A percentile compares a stretch with the other conserved stretches of the same genome.
Evolutionary conservation across 2,113 vertebrate genomes (phyloP).

Genomic region (Melanocharis versteri): DNA sequence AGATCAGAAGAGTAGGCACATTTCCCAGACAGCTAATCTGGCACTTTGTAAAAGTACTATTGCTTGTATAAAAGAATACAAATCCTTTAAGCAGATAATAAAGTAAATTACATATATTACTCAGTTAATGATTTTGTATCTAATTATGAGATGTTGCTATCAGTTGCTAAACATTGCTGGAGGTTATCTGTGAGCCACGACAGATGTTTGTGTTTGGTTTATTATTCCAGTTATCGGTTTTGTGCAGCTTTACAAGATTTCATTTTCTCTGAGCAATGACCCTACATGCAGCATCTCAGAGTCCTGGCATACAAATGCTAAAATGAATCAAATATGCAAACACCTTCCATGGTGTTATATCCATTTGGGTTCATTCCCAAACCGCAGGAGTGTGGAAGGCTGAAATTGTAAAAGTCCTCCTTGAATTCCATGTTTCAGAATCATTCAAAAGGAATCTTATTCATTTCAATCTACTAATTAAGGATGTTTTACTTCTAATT

Average conservation of each 20-base stretch:
- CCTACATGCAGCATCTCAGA: background rate
- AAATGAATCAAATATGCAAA: background rate
- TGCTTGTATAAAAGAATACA: background rate
- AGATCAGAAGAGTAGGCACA: background rate
- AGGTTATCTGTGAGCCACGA: background rate
- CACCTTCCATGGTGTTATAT: background rate
- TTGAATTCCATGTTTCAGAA: background rate
- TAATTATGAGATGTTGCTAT: constrained; percentile 1
- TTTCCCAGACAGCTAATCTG: background rate
- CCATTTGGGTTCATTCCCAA: background rate
- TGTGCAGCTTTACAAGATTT: background rate
- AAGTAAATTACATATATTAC: constrained; percentile 2
- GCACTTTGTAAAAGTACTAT: background rate
- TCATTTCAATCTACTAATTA: background rate
- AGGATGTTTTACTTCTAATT: background rate
- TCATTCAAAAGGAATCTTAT: background rate
- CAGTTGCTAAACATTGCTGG: background rate
- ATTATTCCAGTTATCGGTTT: constrained; percentile 12
- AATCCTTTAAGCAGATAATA: constrained; percentile 21
- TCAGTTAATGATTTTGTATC: constrained; percentile 8
- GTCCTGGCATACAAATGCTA: background rate
- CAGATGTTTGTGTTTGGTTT: constrained; percentile 43
- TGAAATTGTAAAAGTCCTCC: background rate
- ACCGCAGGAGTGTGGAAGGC: background rate
- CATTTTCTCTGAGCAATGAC: background rate